Conservation (phyloP, 2,113 vertebrate species). For the Pygoscelis adeliae region DNA sequence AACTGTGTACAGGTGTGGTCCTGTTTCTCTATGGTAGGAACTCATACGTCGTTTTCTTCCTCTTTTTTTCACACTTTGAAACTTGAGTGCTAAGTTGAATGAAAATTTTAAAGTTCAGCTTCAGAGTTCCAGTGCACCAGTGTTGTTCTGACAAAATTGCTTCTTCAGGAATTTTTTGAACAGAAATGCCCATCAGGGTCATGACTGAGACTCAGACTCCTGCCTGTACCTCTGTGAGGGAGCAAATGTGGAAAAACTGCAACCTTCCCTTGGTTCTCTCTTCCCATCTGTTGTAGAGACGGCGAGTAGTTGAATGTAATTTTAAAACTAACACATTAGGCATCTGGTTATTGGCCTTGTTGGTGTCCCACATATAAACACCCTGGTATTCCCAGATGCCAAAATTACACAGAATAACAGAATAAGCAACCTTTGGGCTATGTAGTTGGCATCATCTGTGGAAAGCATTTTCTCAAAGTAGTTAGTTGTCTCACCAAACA, state of each 20-base stretch:
- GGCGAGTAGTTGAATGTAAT: background rate
- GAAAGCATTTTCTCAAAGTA: background rate
- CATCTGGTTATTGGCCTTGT: background rate
- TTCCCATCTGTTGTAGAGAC: background rate
- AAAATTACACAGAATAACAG: background rate
- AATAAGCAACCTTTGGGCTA: background rate
- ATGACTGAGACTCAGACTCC: background rate
- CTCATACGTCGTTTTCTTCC: background rate
- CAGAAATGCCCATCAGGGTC: too few relatives aligned
- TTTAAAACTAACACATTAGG: background rate
- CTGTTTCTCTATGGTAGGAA: background rate
- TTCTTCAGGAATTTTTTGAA: background rate
- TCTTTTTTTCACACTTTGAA: background rate
- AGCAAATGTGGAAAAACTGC: background rate
- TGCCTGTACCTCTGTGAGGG: background rate
- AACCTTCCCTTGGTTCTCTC: background rate
- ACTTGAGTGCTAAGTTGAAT: background rate
- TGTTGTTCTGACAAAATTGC: background rate
- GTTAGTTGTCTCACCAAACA: background rate
- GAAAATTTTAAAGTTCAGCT: background rate
- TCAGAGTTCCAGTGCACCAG: background rate
- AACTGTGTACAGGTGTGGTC: background rate
- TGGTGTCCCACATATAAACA: background rate
- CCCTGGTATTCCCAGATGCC: background rate
- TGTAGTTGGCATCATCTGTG: background rate